phyloP scores from a whole-genome alignment of 2,113 vertebrate species.

The Xenopus tropicalis region UCB_Xtro_10.0 CM004446.2:42643001-42643500 shows the following conservation, averaged over 20 bases:
- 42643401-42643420: too few relatives aligned
- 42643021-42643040: slow-evolving; percentile 99
- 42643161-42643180: slow-evolving; percentile 80
- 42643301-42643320: slow-evolving; percentile 81
- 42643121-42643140: slow-evolving; percentile 91
- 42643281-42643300: slow-evolving; percentile 76
- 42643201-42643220: slow-evolving; percentile 89
- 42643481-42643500: too few relatives aligned
- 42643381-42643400: too few relatives aligned
- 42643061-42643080: slow-evolving; percentile 99
- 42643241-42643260: slow-evolving; percentile 81
- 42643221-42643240: slow-evolving; percentile 95
- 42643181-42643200: slow-evolving; percentile 86
- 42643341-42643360: not conserved
- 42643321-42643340: slow-evolving; percentile 92
- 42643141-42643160: slow-evolving; percentile 90
- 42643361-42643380: too few relatives aligned
- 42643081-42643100: slow-evolving; percentile 99
- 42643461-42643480: too few relatives aligned
- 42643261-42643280: slow-evolving; percentile 85
- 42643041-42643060: slow-evolving; percentile 98
- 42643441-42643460: too few relatives aligned
- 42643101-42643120: slow-evolving; percentile 99
- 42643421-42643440: too few relatives aligned
- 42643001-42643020: slow-evolving; percentile 99